phyloP scores from a whole-genome alignment of 35 echinoderm and acorn worm genomes.

The Chiridota heheva region DNA sequence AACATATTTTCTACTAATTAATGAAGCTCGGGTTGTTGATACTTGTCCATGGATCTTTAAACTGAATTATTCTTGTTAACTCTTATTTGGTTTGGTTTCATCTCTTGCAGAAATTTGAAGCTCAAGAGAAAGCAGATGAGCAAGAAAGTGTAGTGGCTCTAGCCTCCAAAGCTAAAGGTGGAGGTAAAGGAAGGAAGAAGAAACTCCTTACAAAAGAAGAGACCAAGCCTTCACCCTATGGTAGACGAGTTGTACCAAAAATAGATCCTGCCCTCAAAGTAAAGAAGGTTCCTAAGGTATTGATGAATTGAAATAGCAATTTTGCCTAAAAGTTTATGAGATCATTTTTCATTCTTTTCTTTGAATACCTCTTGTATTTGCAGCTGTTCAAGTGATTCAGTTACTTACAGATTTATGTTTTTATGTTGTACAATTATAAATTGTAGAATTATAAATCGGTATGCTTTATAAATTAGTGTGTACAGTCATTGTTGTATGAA shows the following conservation, averaged over 20 bases:
- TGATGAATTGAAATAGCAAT: not conserved
- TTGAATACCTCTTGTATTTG: not conserved
- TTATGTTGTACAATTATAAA: not conserved
- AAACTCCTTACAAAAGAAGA: slow-evolving; percentile 70
- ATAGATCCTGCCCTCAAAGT: slow-evolving; percentile 66
- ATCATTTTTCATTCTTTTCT: not conserved
- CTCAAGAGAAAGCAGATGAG: slow-evolving; percentile 76
- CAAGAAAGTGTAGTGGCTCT: not conserved
- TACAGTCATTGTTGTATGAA: too few relatives aligned
- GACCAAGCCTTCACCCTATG: slow-evolving; percentile 89
- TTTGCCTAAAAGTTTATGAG: not conserved
- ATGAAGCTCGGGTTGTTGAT: not conserved
- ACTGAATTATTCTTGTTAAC: not conserved
- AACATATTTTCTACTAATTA: not conserved
- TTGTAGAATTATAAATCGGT: not conserved
- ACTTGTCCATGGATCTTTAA: too few relatives aligned
- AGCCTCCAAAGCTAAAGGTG: slow-evolving; percentile 1
- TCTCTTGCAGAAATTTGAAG: slow-evolving; percentile 62
- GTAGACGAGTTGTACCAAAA: slow-evolving; percentile 74
- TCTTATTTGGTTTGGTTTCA: not conserved
- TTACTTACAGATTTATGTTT: not conserved
- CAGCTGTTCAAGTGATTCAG: not conserved
- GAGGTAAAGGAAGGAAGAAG: slow-evolving; percentile 44
- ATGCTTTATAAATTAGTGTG: too few relatives aligned
- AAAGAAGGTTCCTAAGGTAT: slow-evolving; percentile 7